Conservation (phyloP, 2,888 invertebrate species). For the Loripinus fragilis region DNA sequence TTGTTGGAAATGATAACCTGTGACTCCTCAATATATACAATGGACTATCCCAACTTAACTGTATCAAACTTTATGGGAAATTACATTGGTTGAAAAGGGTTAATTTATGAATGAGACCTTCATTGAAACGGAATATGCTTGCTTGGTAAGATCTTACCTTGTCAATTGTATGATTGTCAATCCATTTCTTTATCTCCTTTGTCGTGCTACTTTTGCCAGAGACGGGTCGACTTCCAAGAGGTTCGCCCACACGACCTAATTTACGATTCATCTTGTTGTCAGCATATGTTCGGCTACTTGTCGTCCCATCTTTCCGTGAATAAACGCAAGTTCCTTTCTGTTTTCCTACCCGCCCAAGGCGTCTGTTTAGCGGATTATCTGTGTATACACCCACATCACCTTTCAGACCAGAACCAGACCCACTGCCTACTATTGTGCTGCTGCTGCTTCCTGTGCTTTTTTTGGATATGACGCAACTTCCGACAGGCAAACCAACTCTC, state of each 20-base stretch:
- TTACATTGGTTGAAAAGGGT: no score
- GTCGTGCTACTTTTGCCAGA: not conserved
- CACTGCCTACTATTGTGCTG: no score
- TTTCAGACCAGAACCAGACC: not conserved
- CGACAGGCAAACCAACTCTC: not conserved
- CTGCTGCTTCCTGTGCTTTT: not conserved
- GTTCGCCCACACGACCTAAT: constrained; percentile 30
- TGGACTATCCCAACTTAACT: no score
- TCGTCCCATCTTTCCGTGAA: not conserved
- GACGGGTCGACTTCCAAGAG: constrained; percentile 22
- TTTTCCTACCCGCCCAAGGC: constrained; percentile 47
- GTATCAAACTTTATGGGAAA: no score
- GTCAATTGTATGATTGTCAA: no score
- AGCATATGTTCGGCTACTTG: not conserved
- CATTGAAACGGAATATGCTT: no score
- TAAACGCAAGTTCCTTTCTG: constrained; percentile 39
- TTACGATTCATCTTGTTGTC: constrained; percentile 14
- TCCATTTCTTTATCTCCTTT: not conserved
- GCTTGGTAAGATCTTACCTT: no score
- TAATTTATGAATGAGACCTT: no score
- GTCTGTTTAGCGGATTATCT: constrained; percentile 51
- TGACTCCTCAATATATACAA: no score
- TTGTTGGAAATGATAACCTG: no score
- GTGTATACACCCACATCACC: not conserved
- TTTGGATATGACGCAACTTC: not conserved